Base-by-base conservation (phyloP, 1,140 invertebrate genomes). In the Drosophila ercepeae region DNA sequence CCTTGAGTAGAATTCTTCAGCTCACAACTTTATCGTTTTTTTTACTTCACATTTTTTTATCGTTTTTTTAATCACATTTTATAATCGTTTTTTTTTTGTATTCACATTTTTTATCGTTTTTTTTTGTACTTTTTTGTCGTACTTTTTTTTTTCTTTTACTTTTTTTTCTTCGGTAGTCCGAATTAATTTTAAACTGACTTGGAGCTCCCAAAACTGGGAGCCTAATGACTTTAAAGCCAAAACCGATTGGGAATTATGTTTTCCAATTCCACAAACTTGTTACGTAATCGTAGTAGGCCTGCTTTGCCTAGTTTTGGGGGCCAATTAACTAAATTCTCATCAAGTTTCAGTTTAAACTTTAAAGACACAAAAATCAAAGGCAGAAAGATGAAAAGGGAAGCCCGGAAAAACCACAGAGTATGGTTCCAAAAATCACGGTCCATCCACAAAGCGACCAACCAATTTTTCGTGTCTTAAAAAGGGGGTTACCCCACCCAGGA, bases 371-470 rank as follows among this genome's bases (percentile, higher is more conserved):
- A 16, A 16, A n/a, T 9, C 0, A 41, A 7, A 32, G 4, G 21
- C 41, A 63, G 51, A 19, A 23, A 29, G 18, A 42, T 23, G 29
- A 36, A 21, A 42, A 8, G 11, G 21, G 18, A 49, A 21, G n/a
- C 53, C 57, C 32, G 16, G 41, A 21, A 19, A 9, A 34, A 79
- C 81, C 76, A 18, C 81, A 86, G 75, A 72, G 61, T 78, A 74
- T 75, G 55, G 71, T 63, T 53, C 23, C 46, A 51, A 51, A 71
- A 32, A 50, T 29, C 27, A 44, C 13, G 45, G 52, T 67, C 76
- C 58, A 64, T 78, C 69, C 79, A 27, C 79, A 86, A 79, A 78
- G 69, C 71, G 81, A 84, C 67, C 79, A 61, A 52, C 18, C 51
- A 9, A 16, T 14, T 39, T 39, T 39, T 39, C 11, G 27, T 9